Evolutionary conservation across 2,113 vertebrate genomes (phyloP), one percentile per base, ranked within the genome.

Genomic region (Rhea americana): DNA sequence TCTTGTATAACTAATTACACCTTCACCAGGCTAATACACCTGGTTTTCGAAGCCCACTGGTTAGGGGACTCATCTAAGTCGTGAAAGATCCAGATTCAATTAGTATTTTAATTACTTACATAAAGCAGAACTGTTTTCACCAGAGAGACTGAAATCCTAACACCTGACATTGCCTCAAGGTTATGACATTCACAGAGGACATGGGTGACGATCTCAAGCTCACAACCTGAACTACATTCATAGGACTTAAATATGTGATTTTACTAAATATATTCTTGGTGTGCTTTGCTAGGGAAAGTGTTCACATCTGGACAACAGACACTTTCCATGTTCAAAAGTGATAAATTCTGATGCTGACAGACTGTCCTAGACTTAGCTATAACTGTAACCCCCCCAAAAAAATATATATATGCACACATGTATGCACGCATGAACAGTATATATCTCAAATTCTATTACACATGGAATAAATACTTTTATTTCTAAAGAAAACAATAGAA

Each of bases 71-170:
- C 73, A 50, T 26, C 70, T 90, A 75, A 89, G 25, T 94, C 91
- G 66, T 73, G 83, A 78, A 84, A 96, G 88, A 94, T 76, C 66
- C 81, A 75, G 81, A 93, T 94, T 96, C 93, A 95, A 96, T 96
- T 95, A 96, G 74, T 93, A 82, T 95, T 95, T 95, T 95, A 95
- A 96, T 96, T 94, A 95, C 93, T 96, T 95, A 90, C 90, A 94
- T 86, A 93, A 94, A 94, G 56, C 35, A 96, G 70, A 94, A 68
- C 39, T 45, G 15, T 72, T 90, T 86, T 58, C 92, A 73, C 86
- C 43, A 56, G 94, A 94, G 90, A 90, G 30, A 56, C 0, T 0
- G 28, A 94, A 91, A 94, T 82, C 3, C 0, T 90, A 79, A 88
- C 83, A 88, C 47, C 66, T 56, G 51, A 20, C 90, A 95, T 16